Percentiles rank a stretch among this genome's conserved stretches.
phyloP scores from a whole-genome alignment of 1,140 invertebrate genomes.

The Trinorchestia longiramus region DNA sequence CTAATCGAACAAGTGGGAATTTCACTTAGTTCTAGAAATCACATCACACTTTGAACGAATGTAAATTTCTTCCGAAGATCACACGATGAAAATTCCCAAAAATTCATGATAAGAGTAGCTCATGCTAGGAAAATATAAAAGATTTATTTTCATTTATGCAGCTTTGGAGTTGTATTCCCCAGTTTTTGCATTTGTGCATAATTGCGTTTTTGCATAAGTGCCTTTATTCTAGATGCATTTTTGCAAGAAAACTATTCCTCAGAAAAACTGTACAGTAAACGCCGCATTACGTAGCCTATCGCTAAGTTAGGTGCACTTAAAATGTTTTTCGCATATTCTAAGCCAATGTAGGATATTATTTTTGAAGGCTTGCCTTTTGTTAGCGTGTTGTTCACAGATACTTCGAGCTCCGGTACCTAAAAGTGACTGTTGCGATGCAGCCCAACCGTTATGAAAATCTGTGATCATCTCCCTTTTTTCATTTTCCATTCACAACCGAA shows the following conservation, averaged over 20 bases:
- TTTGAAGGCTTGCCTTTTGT: not conserved
- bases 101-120: too few relatives aligned
- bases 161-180: not conserved
- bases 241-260: not conserved
- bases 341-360: not conserved
- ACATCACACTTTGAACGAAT: too few relatives aligned
- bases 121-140: not conserved
- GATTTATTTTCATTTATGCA: not conserved
- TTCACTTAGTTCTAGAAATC: too few relatives aligned
- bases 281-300: not conserved
- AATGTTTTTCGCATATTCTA: not conserved
- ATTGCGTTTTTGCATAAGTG: not conserved
- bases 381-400: not conserved
- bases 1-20: too few relatives aligned
- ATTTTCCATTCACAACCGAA: not conserved
- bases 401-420: not conserved
- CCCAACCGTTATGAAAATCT: not conserved
- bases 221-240: not conserved
- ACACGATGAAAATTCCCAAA: too few relatives aligned
- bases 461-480: not conserved
- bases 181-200: not conserved
- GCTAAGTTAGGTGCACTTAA: not conserved
- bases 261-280: too few relatives aligned
- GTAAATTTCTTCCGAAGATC: too few relatives aligned
- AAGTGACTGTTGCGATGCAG: not conserved